Evolutionary conservation across 2,888 invertebrate genomes (phyloP).

Genomic region (Eupithecia tripunctaria): DNA sequence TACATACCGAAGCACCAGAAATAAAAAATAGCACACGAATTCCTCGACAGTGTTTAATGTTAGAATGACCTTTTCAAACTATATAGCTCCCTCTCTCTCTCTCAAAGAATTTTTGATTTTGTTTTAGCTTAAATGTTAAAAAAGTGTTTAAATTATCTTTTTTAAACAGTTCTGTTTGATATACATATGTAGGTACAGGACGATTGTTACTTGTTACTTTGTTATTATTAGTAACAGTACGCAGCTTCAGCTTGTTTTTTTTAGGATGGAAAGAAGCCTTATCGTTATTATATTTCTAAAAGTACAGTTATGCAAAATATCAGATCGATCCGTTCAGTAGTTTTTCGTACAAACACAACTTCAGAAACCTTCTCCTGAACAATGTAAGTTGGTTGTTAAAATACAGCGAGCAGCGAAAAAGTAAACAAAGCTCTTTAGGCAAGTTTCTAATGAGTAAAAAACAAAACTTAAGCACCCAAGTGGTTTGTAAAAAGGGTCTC

Average conservation of each 20-base stretch:
- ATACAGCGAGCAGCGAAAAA: background rate
- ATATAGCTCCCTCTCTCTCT: too few species aligned
- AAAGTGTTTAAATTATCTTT: too few species aligned
- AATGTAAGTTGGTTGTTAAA: background rate
- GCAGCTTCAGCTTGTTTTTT: background rate
- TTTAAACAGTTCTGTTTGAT: too few species aligned
- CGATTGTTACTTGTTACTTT: background rate
- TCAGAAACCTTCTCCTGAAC: background rate
- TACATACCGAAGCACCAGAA: too few species aligned
- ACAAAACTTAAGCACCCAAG: background rate
- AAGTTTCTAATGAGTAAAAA: background rate
- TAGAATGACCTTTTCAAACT: too few species aligned
- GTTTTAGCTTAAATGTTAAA: too few species aligned
- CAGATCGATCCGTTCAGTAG: background rate
- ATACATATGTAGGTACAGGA: too few species aligned
- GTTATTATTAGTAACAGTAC: background rate
- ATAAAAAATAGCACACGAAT: too few species aligned
- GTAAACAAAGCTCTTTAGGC: background rate
- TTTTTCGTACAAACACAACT: background rate
- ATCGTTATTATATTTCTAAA: too few species aligned
- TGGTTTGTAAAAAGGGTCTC: background rate
- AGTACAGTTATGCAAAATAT: background rate
- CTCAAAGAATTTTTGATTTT: too few species aligned
- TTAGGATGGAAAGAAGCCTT: background rate
- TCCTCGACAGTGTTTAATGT: too few species aligned